A percentile compares a stretch with the other conserved stretches of the same genome.
These are phyloP conservation scores for Ornithorhynchus anatinus DNA, from an alignment of 2,113 vertebrate species.

Conservation along the genomic window DNA sequence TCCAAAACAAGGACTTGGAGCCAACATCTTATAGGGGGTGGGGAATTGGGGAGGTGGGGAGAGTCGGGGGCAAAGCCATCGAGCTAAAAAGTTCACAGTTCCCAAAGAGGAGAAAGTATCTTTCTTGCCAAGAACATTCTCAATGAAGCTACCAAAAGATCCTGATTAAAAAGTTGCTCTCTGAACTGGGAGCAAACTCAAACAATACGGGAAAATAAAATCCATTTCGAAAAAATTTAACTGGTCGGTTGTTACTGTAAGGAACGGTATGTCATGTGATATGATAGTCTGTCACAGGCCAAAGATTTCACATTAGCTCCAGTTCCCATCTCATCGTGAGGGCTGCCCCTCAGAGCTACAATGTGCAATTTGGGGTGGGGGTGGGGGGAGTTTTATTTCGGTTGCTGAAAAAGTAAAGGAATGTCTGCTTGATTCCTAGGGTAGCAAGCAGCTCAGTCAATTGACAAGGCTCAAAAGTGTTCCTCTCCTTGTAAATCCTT, in stretches of 20 bases:
- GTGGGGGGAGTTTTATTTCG: not conserved
- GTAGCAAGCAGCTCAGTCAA: not conserved
- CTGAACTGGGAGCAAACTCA: constrained; percentile 12
- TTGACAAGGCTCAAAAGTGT: not conserved
- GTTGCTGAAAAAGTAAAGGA: constrained; percentile 5
- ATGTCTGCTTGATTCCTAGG: not conserved
- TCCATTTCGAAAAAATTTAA: too few species aligned
- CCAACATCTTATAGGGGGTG: not conserved
- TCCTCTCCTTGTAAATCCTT: constrained; percentile 2
- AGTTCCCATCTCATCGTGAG: not conserved
- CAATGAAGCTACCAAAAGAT: constrained; percentile 36
- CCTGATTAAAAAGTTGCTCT: constrained; percentile 11
- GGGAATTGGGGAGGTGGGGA: not conserved
- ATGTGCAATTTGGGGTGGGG: not conserved
- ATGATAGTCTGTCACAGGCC: constrained; percentile 15
- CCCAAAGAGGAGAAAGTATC: not conserved
- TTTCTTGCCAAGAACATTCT: constrained; percentile 31
- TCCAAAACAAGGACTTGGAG: not conserved
- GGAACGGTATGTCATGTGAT: not conserved
- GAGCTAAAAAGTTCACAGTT: constrained; percentile 17
- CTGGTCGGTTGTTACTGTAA: constrained; percentile 14
- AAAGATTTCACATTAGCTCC: constrained; percentile 11
- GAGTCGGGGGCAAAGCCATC: not conserved
- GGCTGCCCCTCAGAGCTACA: not conserved
- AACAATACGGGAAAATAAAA: constrained; percentile 31